Base-by-base conservation (phyloP, 2,113 vertebrate genomes). In the Pteropus alecto region DNA sequence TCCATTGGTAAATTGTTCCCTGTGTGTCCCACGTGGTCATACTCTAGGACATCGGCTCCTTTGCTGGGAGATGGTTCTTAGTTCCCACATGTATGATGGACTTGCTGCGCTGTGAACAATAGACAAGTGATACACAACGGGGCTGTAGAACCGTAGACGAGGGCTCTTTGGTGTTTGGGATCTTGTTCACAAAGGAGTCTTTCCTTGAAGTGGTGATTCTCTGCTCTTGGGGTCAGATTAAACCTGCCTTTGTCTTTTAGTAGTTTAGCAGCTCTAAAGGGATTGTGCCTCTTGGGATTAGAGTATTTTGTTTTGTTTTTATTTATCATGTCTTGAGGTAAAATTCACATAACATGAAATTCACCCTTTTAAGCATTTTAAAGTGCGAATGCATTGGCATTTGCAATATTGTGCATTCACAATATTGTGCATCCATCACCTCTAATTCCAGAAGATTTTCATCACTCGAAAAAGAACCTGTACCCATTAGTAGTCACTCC, bases 401-500 rank as follows among this genome's bases (percentile, higher is more conserved):
- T 87, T 77, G 46, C 38, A 38, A 38, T 38, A 38, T 38, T 38
- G n/a, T 93, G 24, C 18, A 67, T 19, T 86, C 41, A 65, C 19
- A 43, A 7, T 22, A 18, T 71, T 60, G n/a, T 78, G 5, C 26
- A 65, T 7, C 58, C 9, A 11, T 60, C 61, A 63, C 56, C 38
- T 71, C 54, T 90, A 87, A 78, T 87, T 93, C 38, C 41, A 84
- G 86, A 82, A 82, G 60, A 65, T 91, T 93, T 92, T 81, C 38
- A 51, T 92, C 41, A 43, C 22, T 5, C 46, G 3, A 5, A 54
- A 77, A 88, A 70, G 43, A 78, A 73, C 13, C 13, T n/a, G 26
- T 78, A n/a, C 30, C 11, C 54, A 26, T 78, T 89, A 77, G 61
- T 24, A 74, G 2, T 41, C 26, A 38, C 24, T 58, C 14, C 24